Conservation (phyloP, 2,797 vertebrate species). For the Enteromius paludinosus region DNA sequence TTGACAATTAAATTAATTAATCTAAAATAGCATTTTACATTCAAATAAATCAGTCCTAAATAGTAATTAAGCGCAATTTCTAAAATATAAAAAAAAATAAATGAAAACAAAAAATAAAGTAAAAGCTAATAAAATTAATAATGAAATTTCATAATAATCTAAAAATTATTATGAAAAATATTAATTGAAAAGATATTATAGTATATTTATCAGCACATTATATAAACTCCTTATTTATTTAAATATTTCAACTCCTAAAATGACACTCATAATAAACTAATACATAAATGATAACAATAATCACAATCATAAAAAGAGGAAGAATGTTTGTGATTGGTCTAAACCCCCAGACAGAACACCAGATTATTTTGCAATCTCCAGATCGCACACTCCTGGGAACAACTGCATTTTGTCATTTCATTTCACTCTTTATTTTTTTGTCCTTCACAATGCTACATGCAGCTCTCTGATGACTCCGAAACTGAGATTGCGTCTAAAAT, state of each 20-base stretch:
- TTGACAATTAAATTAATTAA: background rate
- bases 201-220: background rate
- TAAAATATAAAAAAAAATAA: background rate
- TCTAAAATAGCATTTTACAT: background rate
- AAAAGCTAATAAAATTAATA: background rate
- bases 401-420: slow-evolving; percentile 80
- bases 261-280: background rate
- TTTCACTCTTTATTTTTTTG: slow-evolving; percentile 65
- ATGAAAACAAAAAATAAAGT: background rate
- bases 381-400: slow-evolving; percentile 70
- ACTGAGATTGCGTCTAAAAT: slow-evolving; percentile 75
- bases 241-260: background rate
- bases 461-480: slow-evolving; percentile 72
- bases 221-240: too few relatives aligned
- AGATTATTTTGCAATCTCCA: slow-evolving; percentile 81
- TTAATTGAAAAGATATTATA: background rate
- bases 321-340: slow-evolving; percentile 20
- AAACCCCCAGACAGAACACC: slow-evolving; percentile 66
- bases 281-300: background rate
- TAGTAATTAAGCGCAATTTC: background rate
- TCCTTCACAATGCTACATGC: slow-evolving; percentile 73
- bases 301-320: background rate
- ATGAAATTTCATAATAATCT: too few relatives aligned
- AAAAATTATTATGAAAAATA: too few relatives aligned
- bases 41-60: background rate